Conservation (phyloP, 1,140 invertebrate species). For the Tetramorium simillimum region DNA sequence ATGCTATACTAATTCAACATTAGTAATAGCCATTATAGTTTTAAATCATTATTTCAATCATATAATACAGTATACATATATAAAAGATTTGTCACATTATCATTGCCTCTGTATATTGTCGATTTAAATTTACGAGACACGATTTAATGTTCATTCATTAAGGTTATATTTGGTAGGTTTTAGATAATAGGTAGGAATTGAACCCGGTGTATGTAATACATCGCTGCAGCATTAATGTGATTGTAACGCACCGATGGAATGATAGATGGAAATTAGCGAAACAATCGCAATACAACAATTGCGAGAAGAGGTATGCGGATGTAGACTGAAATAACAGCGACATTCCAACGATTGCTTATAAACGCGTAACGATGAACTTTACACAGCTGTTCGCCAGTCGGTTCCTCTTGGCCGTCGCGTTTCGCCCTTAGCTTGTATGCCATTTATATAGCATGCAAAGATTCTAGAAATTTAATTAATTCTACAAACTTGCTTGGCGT, state of each 20-base stretch:
- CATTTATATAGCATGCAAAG: slow-evolving; percentile 33
- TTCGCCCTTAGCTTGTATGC: background rate
- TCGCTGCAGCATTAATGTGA: background rate
- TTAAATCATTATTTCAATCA: slow-evolving; percentile 9
- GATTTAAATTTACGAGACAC: background rate
- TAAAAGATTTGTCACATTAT: background rate
- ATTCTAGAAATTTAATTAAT: slow-evolving; percentile 56
- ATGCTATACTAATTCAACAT: too few species aligned
- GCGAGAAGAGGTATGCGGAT: slow-evolving; percentile 38
- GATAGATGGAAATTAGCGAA: slow-evolving; percentile 26
- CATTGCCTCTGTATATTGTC: background rate
- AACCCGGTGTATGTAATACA: background rate
- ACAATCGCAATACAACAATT: slow-evolving; percentile 32
- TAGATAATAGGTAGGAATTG: background rate
- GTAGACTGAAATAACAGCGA: slow-evolving; percentile 28
- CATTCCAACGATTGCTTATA: slow-evolving; percentile 54
- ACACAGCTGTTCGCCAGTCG: slow-evolving; percentile 30
- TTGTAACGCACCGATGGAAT: slow-evolving; percentile 4
- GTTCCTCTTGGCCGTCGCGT: slow-evolving; percentile 1
- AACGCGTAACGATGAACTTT: slow-evolving; percentile 47
- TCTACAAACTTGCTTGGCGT: slow-evolving; percentile 22
- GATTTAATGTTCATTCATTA: slow-evolving; percentile 21
- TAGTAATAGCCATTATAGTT: background rate
- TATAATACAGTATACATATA: background rate
- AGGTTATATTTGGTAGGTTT: slow-evolving; percentile 5